These are phyloP conservation scores for Panthera uncia DNA, from an alignment of 2,113 vertebrate species.

Conservation along the genomic window DNA sequence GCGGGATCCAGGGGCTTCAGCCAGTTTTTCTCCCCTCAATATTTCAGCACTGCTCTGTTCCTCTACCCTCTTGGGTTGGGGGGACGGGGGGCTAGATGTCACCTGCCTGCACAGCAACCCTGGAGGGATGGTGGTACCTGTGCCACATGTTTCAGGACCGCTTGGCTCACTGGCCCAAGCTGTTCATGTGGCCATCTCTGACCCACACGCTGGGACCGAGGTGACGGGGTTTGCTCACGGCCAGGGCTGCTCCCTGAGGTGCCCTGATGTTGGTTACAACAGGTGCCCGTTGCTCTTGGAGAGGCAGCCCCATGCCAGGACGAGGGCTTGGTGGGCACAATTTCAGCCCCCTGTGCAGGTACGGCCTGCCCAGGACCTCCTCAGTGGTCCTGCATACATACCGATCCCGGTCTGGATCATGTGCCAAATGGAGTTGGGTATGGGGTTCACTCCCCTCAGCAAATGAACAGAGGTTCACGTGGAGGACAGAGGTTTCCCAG, in stretches of 20 bases:
- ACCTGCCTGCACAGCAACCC: fast-evolving
- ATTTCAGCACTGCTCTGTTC: fast-evolving
- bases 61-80: background rate
- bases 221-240: background rate
- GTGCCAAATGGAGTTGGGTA: background rate
- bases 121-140: background rate
- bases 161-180: background rate
- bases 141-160: background rate
- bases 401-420: background rate
- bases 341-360: background rate
- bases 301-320: background rate
- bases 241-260: background rate
- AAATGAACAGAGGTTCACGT: background rate
- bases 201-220: background rate
- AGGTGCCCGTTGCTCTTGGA: background rate
- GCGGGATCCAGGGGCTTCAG: background rate
- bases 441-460: background rate
- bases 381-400: background rate
- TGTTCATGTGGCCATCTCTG: too few species aligned
- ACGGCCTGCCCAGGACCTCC: background rate
- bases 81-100: background rate
- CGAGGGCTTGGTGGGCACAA: background rate
- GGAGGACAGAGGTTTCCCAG: background rate
- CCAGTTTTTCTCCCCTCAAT: background rate
- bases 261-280: background rate